These are phyloP conservation scores for Clivina fossor DNA, from an alignment of 2,888 invertebrate genomes.

Conservation along the genomic window DNA sequence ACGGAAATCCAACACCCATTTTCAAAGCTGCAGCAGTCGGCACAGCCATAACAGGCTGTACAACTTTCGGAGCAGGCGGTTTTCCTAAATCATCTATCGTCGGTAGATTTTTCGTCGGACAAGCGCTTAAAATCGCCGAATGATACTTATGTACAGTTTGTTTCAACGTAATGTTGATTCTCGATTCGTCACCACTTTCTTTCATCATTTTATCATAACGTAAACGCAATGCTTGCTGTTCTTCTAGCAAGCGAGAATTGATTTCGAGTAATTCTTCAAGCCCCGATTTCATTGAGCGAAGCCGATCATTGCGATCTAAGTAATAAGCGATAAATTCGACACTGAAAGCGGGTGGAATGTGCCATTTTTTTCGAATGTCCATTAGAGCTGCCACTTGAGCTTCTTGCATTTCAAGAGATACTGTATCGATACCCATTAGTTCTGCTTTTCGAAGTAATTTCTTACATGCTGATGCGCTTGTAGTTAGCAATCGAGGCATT, in stretches of 20 bases:
- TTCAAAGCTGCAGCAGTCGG: conserved; percentile 82
- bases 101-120: conserved; percentile 62
- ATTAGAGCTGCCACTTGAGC: conserved; percentile 78
- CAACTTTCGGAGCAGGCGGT: conserved; percentile 50
- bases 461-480: conserved; percentile 85
- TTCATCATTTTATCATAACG: conserved; percentile 75
- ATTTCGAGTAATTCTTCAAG: conserved; percentile 73
- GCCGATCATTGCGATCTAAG: conserved; percentile 81
- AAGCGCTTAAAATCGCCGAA: conserved; percentile 61
- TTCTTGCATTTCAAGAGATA: conserved; percentile 79
- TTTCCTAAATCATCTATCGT: conserved; percentile 61
- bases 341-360: conserved; percentile 90
- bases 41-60: conserved; percentile 62
- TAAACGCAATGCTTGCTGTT: conserved; percentile 72
- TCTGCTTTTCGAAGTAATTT: conserved; percentile 82
- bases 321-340: conserved; percentile 95
- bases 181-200: conserved; percentile 65
- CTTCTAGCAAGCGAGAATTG: conserved; percentile 73
- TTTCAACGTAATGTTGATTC: conserved; percentile 61
- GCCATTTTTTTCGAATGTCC: conserved; percentile 91
- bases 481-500: conserved; percentile 87
- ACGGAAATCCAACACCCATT: conserved; percentile 84
- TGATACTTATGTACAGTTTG: conserved; percentile 65
- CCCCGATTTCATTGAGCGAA: conserved; percentile 75
- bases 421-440: conserved; percentile 86